phyloP scores from a whole-genome alignment of 2,888 invertebrate genomes.

The Drosophila lacicola region DNA sequence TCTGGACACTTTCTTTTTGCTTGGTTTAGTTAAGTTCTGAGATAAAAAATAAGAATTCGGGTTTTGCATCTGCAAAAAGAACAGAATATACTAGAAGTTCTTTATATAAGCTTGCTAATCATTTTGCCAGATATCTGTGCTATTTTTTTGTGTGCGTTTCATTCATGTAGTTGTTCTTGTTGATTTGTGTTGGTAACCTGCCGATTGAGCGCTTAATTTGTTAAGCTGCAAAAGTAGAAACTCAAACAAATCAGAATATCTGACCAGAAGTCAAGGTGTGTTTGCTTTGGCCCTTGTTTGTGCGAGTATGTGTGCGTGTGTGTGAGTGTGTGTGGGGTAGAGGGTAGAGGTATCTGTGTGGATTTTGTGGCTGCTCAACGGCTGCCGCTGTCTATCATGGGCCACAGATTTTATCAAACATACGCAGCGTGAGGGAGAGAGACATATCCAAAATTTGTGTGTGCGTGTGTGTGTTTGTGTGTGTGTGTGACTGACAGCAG shows the following conservation, averaged over 20 bases:
- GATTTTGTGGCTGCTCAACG: constrained; percentile 73
- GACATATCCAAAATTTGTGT: constrained; percentile 51
- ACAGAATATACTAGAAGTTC: not conserved
- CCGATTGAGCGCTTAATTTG: constrained; percentile 83
- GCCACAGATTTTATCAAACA: constrained; percentile 70
- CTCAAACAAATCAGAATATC: constrained; percentile 81
- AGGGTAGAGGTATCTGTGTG: constrained; percentile 35
- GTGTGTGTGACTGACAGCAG: constrained; percentile 66
- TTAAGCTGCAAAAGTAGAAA: constrained; percentile 82
- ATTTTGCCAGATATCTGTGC: constrained; percentile 24
- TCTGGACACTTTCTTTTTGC: not conserved
- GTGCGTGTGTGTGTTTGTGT: not conserved
- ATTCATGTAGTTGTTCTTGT: constrained; percentile 22
- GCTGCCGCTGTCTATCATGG: constrained; percentile 61
- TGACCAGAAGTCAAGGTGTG: constrained; percentile 80
- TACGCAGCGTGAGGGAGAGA: constrained; percentile 20
- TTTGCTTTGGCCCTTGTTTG: constrained; percentile 53
- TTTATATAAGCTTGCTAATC: constrained; percentile 33
- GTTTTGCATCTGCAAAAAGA: constrained; percentile 18
- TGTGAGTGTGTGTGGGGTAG: constrained; percentile 23
- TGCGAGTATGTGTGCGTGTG: constrained; percentile 15
- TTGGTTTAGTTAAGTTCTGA: not conserved
- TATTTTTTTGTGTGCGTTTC: not conserved
- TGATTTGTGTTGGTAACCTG: constrained; percentile 51
- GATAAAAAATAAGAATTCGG: constrained; percentile 3